Evolutionary conservation across 1,140 invertebrate genomes (phyloP).

Genomic region (Onthophagus taurus): DNA sequence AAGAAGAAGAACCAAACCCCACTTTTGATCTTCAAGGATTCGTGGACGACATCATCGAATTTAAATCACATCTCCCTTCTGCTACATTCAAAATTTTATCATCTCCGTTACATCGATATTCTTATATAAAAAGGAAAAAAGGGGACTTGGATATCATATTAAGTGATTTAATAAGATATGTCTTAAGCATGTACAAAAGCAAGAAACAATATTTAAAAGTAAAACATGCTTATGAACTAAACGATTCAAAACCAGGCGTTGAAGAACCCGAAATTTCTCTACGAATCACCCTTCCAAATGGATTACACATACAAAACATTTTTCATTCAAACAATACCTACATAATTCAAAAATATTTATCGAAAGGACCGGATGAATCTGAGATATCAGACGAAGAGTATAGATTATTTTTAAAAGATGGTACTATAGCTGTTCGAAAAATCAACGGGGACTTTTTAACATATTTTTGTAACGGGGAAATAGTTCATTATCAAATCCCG

Average conservation of each 20-base stretch:
- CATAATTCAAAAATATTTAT: conserved; percentile 6
- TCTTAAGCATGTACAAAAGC: background rate
- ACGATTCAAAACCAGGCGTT: no score
- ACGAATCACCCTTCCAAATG: conserved; percentile 5
- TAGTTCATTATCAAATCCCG: conserved; percentile 2
- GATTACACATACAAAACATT: conserved; percentile 7
- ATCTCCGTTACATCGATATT: conserved; percentile 1
- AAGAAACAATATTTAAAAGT: background rate
- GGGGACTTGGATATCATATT: no score
- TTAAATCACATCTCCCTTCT: no score
- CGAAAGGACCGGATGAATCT: background rate
- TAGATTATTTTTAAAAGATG: conserved; percentile 5
- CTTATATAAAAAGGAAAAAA: conserved; percentile 4
- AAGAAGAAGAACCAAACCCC: no score
- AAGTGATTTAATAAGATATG: no score
- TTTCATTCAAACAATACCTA: background rate
- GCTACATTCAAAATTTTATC: conserved; percentile 10
- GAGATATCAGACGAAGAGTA: conserved; percentile 5
- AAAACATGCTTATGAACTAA: background rate
- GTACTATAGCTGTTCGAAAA: conserved; percentile 2
- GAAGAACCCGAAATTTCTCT: background rate
- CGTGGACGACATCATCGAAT: no score
- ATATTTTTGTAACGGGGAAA: conserved; percentile 5
- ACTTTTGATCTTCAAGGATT: no score
- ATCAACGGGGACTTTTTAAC: conserved; percentile 2